Evolutionary conservation across 2,888 invertebrate genomes (phyloP).

Genomic region (Buathra laborator): DNA sequence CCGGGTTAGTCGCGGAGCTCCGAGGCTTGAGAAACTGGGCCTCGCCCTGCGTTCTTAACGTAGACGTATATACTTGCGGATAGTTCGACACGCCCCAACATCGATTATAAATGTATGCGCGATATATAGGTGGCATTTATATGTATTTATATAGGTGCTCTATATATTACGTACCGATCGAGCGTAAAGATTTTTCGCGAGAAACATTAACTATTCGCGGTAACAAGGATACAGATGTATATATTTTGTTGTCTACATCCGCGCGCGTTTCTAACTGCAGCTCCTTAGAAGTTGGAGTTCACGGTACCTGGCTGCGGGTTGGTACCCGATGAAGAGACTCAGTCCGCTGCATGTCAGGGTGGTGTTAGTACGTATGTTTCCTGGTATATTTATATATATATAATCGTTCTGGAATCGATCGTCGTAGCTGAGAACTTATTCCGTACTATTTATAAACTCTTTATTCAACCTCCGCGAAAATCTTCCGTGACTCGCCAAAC

Average conservation of each 20-base stretch:
- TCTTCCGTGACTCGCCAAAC: not conserved
- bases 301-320: conserved; percentile 29
- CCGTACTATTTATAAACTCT: conserved; percentile 5
- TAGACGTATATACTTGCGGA: conserved; percentile 27
- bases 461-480: not conserved
- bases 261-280: conserved; percentile 18
- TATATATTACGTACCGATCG: conserved; percentile 10
- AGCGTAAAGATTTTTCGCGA: conserved; percentile 13
- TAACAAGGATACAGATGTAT: not conserved
- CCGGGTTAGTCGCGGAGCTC: conserved; percentile 61
- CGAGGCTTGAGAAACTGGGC: conserved; percentile 58
- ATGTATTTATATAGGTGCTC: not conserved
- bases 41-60: conserved; percentile 55
- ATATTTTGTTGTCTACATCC: not conserved
- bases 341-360: conserved; percentile 1
- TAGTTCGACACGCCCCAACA: conserved; percentile 49
- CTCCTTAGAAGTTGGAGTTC: conserved; percentile 30
- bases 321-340: conserved; percentile 26
- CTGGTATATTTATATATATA: conserved; percentile 7
- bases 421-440: conserved; percentile 19
- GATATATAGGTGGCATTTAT: too few species aligned
- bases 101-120: conserved; percentile 9
- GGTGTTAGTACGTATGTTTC: conserved; percentile 28
- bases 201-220: conserved; percentile 13
- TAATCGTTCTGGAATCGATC: conserved; percentile 32